These are phyloP conservation scores for Anarrhichthys ocellatus DNA, from an alignment of 2,113 vertebrate genomes.

Conservation along the genomic window DNA sequence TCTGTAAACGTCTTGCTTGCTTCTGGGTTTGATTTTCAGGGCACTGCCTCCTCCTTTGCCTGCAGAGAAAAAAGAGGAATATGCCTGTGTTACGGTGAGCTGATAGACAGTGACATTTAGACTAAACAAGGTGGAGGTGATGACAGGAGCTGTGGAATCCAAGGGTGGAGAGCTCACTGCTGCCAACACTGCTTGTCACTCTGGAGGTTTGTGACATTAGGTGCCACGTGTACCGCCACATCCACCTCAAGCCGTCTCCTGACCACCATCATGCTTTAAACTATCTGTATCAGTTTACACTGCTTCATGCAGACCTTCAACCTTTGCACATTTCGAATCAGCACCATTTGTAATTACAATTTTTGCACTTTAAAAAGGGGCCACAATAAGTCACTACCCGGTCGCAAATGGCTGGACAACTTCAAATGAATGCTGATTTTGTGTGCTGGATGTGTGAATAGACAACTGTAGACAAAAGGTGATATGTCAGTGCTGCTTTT, in stretches of 20 bases:
- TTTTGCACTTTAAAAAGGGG: background rate
- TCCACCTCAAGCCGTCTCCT: background rate
- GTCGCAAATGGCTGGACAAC: background rate
- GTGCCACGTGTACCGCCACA: slow-evolving; percentile 31
- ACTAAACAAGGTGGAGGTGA: slow-evolving; percentile 78
- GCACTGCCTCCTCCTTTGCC: slow-evolving; percentile 29
- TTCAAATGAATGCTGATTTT: background rate
- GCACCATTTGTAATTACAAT: background rate
- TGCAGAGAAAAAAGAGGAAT: slow-evolving; percentile 27
- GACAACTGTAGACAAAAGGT: background rate
- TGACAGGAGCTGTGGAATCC: slow-evolving; percentile 72
- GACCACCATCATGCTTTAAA: slow-evolving; percentile 1
- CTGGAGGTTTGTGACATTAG: slow-evolving; percentile 56
- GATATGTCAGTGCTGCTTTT: background rate
- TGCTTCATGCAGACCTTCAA: background rate
- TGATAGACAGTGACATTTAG: slow-evolving; percentile 77
- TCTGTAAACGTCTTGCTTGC: background rate
- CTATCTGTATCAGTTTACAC: background rate
- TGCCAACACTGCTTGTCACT: slow-evolving; percentile 59
- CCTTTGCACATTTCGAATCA: background rate
- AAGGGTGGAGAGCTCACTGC: slow-evolving; percentile 41
- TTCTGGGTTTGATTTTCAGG: slow-evolving; percentile 49
- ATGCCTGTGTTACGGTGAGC: slow-evolving; percentile 56
- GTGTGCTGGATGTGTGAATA: background rate
- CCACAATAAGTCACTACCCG: no score